These are phyloP conservation scores for Conus ventricosus DNA, from an alignment of 1,140 invertebrate genomes.

Conservation along the genomic window DNA sequence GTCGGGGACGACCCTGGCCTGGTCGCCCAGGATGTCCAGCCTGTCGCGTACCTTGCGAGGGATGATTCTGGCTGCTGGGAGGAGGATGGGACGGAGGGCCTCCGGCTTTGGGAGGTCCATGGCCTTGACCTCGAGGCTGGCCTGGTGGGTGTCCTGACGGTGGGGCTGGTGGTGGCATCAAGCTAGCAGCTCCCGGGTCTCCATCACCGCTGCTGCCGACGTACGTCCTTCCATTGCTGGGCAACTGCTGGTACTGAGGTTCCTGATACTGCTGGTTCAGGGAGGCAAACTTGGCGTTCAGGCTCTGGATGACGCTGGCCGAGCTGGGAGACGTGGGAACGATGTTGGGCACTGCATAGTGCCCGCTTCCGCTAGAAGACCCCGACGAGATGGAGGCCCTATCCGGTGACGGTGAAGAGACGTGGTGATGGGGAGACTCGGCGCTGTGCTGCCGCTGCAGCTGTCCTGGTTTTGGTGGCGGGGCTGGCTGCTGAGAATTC, in stretches of 20 bases:
- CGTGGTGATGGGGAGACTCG: slow-evolving; percentile 11
- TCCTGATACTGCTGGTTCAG: slow-evolving; percentile 43
- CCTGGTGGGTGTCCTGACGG: slow-evolving; percentile 28
- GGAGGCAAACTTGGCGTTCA: slow-evolving; percentile 84
- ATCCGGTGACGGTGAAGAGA: slow-evolving; percentile 41
- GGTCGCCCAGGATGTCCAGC: background rate
- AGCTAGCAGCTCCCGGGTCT: slow-evolving; percentile 28
- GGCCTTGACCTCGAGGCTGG: slow-evolving; percentile 26
- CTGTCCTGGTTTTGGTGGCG: slow-evolving; percentile 15
- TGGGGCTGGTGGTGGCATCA: slow-evolving; percentile 39
- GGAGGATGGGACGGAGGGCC: background rate
- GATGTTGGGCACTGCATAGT: slow-evolving; percentile 39
- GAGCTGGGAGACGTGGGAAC: slow-evolving; percentile 22
- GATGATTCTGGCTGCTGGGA: background rate
- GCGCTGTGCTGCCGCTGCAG: slow-evolving; percentile 26
- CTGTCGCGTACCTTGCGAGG: background rate
- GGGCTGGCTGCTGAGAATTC: slow-evolving; percentile 37
- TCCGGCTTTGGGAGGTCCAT: background rate
- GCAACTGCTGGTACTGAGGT: slow-evolving; percentile 25
- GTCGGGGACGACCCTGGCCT: background rate
- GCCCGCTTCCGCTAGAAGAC: slow-evolving; percentile 30
- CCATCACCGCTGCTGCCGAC: slow-evolving; percentile 5
- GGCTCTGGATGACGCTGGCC: slow-evolving; percentile 82
- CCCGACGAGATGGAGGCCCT: slow-evolving; percentile 16
- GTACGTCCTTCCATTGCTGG: slow-evolving; percentile 1